Evolutionary conservation across 2,113 vertebrate species (phyloP).

Genomic region (Ptilorrhoa leucosticta): DNA sequence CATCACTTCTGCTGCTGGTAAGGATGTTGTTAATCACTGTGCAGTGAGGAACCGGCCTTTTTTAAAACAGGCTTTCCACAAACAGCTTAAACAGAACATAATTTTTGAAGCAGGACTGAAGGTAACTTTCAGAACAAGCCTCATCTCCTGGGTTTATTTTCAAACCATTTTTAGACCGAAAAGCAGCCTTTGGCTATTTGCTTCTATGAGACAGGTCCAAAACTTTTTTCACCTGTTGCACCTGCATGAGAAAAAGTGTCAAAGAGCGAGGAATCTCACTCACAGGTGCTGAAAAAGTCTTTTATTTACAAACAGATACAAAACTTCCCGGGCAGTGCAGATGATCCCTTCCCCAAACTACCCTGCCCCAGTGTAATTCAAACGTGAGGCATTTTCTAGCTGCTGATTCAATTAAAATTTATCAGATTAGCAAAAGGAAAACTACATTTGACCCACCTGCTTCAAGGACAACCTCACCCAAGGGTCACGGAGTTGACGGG

Average conservation of each 20-base stretch:
- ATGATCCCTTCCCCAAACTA: not conserved
- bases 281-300: not conserved
- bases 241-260: not conserved
- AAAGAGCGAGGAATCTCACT: not conserved
- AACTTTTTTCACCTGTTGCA: not conserved
- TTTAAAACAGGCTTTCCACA: not conserved
- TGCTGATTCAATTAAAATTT: not conserved
- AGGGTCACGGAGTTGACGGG: not conserved
- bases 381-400: not conserved
- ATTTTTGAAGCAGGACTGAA: not conserved
- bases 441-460: not conserved
- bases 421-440: conserved; percentile 2
- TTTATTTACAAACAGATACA: not conserved
- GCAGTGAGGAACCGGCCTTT: not conserved
- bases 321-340: not conserved
- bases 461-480: not conserved
- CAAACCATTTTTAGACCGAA: not conserved
- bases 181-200: not conserved
- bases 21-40: not conserved
- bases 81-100: not conserved
- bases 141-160: not conserved
- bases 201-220: not conserved
- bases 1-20: not conserved
- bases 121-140: not conserved
- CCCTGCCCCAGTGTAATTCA: not conserved